Base-by-base conservation (phyloP, 2,113 vertebrate species). In the Carassius auratus region DNA sequence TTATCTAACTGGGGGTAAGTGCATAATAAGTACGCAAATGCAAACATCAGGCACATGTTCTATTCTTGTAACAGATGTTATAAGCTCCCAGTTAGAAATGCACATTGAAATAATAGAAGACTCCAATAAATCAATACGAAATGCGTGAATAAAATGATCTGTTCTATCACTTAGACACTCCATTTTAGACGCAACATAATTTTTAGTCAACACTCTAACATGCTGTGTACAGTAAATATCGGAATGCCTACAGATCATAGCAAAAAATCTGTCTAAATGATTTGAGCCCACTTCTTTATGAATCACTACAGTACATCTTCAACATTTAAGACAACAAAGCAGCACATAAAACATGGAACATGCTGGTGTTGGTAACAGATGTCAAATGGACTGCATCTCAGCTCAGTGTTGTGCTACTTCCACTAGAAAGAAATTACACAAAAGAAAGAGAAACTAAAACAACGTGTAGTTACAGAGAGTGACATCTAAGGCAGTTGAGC, bases 401-500 rank as follows among this genome's bases (percentile, higher is more conserved):
- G 68, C 62, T 76, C 79, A 55, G 19, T 66, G 45, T 74, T 50
- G 36, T 73, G 68, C 57, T 78, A 45, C 52, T 76, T 87, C 42
- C 68, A 88, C 30, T 66, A 77, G 42, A 45, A 8, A 45, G 87
- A 15, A 75, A n/a, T 1, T 71, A 91, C n/a, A 74, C n/a, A 45
- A 55, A 57, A 81, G 64, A 59, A 42, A 80, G 55, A 42, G 84
- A 86, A 48, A 87, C 81, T 71, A 88, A 26, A 3, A 66, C 79
- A 90, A 90, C 1, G 14, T 52, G 50, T 52, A 52, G 50, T 52
- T 5, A 52, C 76, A 92, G 57, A 88, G 84, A 88, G 86, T 90
- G 78, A 92, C 83, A 88, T 85, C 85, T 88, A 83, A 81, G 84
- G 82, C 38, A 66, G 81, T 89, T 79, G 73, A 84, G 76, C 68